A percentile compares a stretch with the other conserved stretches of the same genome.
phyloP scores from a whole-genome alignment of 2,797 vertebrate genomes.

The Muscicapa striata region DNA sequence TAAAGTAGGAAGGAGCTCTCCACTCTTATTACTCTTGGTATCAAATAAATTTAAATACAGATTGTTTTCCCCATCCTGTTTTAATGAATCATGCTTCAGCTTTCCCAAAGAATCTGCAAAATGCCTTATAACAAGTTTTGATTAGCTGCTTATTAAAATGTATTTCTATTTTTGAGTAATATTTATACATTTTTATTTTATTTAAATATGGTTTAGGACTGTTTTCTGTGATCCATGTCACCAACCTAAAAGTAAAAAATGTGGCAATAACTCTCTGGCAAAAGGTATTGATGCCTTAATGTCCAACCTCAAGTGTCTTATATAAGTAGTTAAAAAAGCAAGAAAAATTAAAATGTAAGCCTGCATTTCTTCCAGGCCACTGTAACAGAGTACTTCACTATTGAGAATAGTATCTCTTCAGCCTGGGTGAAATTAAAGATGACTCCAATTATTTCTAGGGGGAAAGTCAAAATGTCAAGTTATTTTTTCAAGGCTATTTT shows the following conservation, averaged over 20 bases:
- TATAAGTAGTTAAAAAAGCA: background rate
- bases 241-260: background rate
- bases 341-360: background rate
- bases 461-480: conserved; percentile 7
- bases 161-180: conserved; percentile 5
- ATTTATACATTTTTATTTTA: conserved; percentile 15
- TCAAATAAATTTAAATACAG: conserved; percentile 63
- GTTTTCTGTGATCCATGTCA: background rate
- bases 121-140: conserved; percentile 49
- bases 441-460: background rate
- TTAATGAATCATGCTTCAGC: conserved; percentile 54
- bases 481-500: background rate
- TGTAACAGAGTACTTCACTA: background rate
- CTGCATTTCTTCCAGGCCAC: background rate
- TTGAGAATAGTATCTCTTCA: background rate
- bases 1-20: background rate
- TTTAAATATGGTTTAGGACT: background rate
- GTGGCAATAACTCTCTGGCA: background rate
- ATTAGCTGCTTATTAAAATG: conserved; percentile 64
- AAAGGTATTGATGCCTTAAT: background rate
- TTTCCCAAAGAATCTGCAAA: conserved; percentile 63
- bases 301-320: background rate
- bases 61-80: background rate
- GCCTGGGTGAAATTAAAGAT: background rate
- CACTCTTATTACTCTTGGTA: conserved; percentile 53